Percentiles rank a stretch among this genome's conserved stretches.
Evolutionary conservation across 1,140 invertebrate species (phyloP).

Genomic region (Charaxes varanes): DNA sequence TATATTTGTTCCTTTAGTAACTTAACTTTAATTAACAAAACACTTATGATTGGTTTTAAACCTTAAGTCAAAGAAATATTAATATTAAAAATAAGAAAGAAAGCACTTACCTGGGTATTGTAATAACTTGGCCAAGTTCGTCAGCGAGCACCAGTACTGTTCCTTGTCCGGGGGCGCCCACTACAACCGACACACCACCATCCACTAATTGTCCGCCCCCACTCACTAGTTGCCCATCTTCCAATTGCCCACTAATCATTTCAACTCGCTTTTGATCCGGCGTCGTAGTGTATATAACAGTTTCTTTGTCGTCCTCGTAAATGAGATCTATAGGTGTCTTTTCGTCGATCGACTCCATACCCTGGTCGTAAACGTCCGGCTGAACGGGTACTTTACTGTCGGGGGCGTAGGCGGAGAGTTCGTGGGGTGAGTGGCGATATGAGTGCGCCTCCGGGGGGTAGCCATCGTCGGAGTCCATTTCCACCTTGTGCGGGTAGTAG

Average conservation of each 20-base stretch:
- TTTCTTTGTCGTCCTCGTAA: slow-evolving; percentile 87
- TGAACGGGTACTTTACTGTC: slow-evolving; percentile 69
- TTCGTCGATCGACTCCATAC: slow-evolving; percentile 79
- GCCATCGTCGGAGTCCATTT: slow-evolving; percentile 71
- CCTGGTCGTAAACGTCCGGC: slow-evolving; percentile 74
- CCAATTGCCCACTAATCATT: slow-evolving; percentile 70
- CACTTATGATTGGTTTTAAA: too few relatives aligned
- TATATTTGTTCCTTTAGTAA: too few relatives aligned
- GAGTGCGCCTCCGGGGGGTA: slow-evolving; percentile 71
- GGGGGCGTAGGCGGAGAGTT: slow-evolving; percentile 75
- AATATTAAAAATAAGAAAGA: background rate
- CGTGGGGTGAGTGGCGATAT: slow-evolving; percentile 69
- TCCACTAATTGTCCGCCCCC: slow-evolving; percentile 59
- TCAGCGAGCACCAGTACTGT: slow-evolving; percentile 70
- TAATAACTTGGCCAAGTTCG: slow-evolving; percentile 71
- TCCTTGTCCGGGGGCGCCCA: slow-evolving; percentile 59
- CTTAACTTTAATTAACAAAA: too few relatives aligned
- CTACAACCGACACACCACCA: slow-evolving; percentile 66
- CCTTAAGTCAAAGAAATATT: too few relatives aligned
- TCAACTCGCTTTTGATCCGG: slow-evolving; percentile 72
- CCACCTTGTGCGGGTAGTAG: slow-evolving; percentile 75
- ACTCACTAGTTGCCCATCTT: slow-evolving; percentile 56
- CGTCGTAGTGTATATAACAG: slow-evolving; percentile 85
- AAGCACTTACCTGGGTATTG: slow-evolving; percentile 64
- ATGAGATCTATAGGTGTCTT: slow-evolving; percentile 85